A percentile compares a stretch with the other conserved stretches of the same genome.
phyloP scores from a whole-genome alignment of 1,140 invertebrate species.

The Ips typographus region DNA sequence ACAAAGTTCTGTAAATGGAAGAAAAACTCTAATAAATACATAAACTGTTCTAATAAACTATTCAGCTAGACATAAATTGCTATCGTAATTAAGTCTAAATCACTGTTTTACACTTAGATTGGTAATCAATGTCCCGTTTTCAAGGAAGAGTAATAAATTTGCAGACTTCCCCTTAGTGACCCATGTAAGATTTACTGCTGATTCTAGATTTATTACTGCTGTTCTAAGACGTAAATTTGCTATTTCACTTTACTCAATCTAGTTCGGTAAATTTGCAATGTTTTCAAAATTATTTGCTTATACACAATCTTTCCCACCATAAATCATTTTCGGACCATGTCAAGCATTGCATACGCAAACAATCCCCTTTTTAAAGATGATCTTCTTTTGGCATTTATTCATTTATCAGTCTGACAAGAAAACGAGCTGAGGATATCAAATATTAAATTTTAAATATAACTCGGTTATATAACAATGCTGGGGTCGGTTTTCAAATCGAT shows the following conservation, averaged over 20 bases:
- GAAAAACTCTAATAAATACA: no score
- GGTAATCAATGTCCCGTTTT: slow-evolving; percentile 8
- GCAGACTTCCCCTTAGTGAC: background rate
- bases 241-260: no score
- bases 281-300: no score
- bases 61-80: no score
- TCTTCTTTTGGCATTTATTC: slow-evolving; percentile 2
- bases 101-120: slow-evolving; percentile 1
- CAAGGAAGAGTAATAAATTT: slow-evolving; percentile 17
- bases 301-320: no score
- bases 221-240: no score
- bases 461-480: no score
- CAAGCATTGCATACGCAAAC: background rate
- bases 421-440: background rate
- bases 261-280: no score
- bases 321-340: background rate
- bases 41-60: no score
- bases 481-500: no score
- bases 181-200: slow-evolving; percentile 1
- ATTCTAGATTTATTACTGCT: no score
- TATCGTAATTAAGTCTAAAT: slow-evolving; percentile 6
- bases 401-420: slow-evolving; percentile 4
- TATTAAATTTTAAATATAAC: slow-evolving; percentile 8
- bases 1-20: no score
- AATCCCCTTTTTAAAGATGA: background rate